These are phyloP conservation scores for Thinocorus orbignyianus DNA, from an alignment of 2,113 vertebrate species.

Conservation along the genomic window DNA sequence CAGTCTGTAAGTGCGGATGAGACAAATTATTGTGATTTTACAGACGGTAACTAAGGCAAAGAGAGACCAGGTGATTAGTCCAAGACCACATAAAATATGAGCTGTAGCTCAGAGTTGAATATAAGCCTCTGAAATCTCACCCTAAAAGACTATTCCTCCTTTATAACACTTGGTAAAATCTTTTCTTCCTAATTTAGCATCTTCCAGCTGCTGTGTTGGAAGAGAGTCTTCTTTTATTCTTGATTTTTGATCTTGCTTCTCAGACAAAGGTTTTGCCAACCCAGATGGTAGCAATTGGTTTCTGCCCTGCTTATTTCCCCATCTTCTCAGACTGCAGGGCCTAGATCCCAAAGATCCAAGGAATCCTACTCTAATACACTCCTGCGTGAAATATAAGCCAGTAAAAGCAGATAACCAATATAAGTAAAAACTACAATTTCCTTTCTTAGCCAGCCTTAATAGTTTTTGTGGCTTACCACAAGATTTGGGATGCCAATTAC, in stretches of 20 bases:
- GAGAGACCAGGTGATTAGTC: not conserved
- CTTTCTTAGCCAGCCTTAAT: conserved; percentile 43
- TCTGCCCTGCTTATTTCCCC: conserved; percentile 10
- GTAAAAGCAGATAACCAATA: conserved; percentile 51
- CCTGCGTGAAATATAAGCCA: conserved; percentile 2
- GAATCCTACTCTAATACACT: not conserved
- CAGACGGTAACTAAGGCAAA: not conserved
- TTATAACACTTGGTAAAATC: not conserved
- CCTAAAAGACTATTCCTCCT: not conserved
- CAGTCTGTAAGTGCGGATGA: not conserved
- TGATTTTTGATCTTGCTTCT: conserved; percentile 17
- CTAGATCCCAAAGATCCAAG: conserved; percentile 6
- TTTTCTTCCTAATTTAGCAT: not conserved
- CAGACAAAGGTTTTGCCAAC: conserved; percentile 2
- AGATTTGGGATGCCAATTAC: conserved; percentile 68
- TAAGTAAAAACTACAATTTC: conserved; percentile 46
- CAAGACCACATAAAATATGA: not conserved
- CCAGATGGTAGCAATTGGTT: conserved; percentile 51
- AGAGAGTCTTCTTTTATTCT: not conserved
- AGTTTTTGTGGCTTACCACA: conserved; percentile 72
- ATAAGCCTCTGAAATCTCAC: not conserved
- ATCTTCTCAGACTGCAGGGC: not conserved
- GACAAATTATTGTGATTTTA: not conserved
- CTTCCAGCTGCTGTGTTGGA: not conserved
- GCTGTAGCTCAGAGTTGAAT: not conserved